Percentiles rank a stretch among this genome's conserved stretches.
Evolutionary conservation across 2,797 vertebrate genomes (phyloP).

Genomic region (Sebastes cheni): DNA sequence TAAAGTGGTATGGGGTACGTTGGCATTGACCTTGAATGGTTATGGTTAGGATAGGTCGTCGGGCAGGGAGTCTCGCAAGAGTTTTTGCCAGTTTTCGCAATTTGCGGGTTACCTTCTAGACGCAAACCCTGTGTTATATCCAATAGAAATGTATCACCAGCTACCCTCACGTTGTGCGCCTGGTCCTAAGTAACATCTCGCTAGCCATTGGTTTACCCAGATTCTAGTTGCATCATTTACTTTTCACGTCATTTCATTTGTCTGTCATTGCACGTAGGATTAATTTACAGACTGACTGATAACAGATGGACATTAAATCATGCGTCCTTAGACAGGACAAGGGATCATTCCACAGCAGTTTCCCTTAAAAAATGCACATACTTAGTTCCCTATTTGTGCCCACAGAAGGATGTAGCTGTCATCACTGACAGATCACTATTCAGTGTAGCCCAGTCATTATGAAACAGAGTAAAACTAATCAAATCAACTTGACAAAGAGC

Average conservation of each 20-base stretch:
- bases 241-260: neutral
- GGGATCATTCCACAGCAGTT: neutral
- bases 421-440: neutral
- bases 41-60: no score
- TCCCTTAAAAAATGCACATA: neutral
- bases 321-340: neutral
- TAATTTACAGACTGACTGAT: neutral
- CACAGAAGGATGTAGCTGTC: neutral
- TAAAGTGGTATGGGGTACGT: no score
- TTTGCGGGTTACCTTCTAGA: no score
- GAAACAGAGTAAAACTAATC: slow-evolving; percentile 18
- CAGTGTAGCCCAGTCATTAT: neutral
- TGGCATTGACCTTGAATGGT: no score
- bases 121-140: no score
- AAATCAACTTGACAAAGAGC: slow-evolving; percentile 13
- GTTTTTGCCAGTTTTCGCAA: no score
- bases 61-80: neutral
- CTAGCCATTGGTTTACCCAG: neutral
- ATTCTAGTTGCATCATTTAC: neutral
- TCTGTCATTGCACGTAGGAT: neutral
- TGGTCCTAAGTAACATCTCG: neutral
- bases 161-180: neutral
- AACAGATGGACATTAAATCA: neutral
- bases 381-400: neutral
- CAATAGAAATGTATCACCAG: no score